These are phyloP conservation scores for Eudemis profundana DNA, from an alignment of 2,888 invertebrate genomes.

Conservation along the genomic window DNA sequence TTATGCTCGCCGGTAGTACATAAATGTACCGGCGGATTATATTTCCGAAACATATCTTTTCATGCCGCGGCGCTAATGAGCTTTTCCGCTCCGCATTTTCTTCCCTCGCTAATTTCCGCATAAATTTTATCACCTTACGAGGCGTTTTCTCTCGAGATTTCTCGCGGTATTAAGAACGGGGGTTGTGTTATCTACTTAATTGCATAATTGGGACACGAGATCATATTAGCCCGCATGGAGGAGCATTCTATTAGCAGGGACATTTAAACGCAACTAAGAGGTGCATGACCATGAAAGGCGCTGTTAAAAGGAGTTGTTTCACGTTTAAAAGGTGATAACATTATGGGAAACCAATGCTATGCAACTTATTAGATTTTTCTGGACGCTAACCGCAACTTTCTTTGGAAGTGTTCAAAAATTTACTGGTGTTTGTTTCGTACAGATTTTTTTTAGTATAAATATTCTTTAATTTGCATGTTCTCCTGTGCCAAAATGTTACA, in stretches of 20 bases:
- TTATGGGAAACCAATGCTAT: too few relatives aligned
- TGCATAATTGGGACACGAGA: slow-evolving; percentile 46
- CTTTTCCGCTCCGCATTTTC: slow-evolving; percentile 52
- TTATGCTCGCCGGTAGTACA: slow-evolving; percentile 23
- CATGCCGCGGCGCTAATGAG: slow-evolving; percentile 54
- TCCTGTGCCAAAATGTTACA: too few relatives aligned
- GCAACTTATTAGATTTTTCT: too few relatives aligned
- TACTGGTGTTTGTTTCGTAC: too few relatives aligned
- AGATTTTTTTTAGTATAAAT: too few relatives aligned
- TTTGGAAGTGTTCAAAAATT: too few relatives aligned
- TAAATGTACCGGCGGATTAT: slow-evolving; percentile 43
- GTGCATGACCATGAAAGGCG: background rate
- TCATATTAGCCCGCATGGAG: slow-evolving; percentile 15
- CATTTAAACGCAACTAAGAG: background rate
- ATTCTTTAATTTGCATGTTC: too few relatives aligned
- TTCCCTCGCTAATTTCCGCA: slow-evolving; percentile 55
- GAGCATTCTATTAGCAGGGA: background rate
- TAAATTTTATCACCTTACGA: slow-evolving; percentile 55
- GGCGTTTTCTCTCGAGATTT: slow-evolving; percentile 47
- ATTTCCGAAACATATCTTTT: slow-evolving; percentile 47
- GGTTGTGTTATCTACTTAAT: slow-evolving; percentile 42
- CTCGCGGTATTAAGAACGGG: slow-evolving; percentile 34
- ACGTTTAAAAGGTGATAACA: too few relatives aligned
- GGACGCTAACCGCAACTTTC: too few relatives aligned
- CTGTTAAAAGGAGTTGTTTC: too few relatives aligned